Percentiles rank a stretch among this genome's conserved stretches.
phyloP scores from a whole-genome alignment of 2,797 vertebrate genomes.

The Chelonia mydas region DNA sequence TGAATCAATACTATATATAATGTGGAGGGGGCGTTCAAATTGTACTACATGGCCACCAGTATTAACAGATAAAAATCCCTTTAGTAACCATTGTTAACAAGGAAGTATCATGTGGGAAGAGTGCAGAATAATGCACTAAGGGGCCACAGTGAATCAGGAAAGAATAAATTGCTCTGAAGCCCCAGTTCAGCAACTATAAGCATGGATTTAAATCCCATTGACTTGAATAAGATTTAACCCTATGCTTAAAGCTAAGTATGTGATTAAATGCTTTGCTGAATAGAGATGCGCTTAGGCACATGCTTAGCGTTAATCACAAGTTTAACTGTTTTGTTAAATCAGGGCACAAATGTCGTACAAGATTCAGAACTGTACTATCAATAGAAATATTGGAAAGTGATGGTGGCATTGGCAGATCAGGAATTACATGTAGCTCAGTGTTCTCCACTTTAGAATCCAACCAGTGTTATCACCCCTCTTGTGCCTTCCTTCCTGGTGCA shows the following conservation, averaged over 20 bases:
- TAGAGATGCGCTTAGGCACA: neutral
- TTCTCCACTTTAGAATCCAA: neutral
- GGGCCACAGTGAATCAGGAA: neutral
- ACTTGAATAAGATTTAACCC: neutral
- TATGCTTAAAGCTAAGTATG: neutral
- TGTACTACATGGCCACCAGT: neutral
- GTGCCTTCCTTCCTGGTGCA: neutral
- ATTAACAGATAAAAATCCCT: neutral
- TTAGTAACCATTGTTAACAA: neutral
- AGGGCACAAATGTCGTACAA: neutral
- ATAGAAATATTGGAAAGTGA: neutral
- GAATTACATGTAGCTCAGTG: accelerated
- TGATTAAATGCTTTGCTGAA: constrained; percentile 2
- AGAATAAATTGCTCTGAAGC: constrained; percentile 27
- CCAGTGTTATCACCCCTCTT: accelerated
- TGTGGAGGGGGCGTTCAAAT: neutral
- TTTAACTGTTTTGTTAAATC: neutral
- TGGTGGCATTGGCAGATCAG: neutral
- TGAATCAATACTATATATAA: neutral
- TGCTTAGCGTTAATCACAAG: neutral
- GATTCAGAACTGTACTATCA: accelerated
- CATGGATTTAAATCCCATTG: neutral
- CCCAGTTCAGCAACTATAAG: neutral
- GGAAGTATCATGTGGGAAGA: neutral
- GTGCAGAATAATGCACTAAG: neutral